Evolutionary conservation across 2,797 vertebrate species (phyloP).

Genomic region (Miichthys miiuy): DNA sequence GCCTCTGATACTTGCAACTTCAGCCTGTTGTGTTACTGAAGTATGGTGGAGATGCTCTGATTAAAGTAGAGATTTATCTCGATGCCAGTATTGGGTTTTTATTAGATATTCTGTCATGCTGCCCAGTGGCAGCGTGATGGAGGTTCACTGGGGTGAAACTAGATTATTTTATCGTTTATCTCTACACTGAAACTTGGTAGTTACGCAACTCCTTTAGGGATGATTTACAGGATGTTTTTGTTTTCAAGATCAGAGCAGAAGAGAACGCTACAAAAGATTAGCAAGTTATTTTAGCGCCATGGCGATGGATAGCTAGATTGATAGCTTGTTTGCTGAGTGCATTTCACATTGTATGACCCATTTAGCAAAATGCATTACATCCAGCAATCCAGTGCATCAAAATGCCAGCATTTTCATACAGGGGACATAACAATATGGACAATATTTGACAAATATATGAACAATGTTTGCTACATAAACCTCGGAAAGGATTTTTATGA

Average conservation of each 20-base stretch:
- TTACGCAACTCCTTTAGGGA: background rate
- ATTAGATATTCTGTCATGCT: background rate
- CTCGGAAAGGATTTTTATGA: background rate
- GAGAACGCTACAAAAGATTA: background rate
- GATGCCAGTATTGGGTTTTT: constrained; percentile 12
- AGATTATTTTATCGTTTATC: constrained; percentile 6
- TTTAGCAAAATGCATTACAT: background rate
- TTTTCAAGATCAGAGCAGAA: too few species aligned
- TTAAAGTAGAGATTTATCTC: constrained; percentile 10
- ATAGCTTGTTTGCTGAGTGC: background rate
- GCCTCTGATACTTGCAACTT: background rate
- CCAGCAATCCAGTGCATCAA: background rate
- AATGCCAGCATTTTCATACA: background rate
- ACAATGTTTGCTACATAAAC: background rate
- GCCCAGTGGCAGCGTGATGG: background rate
- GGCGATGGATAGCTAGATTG: too few species aligned
- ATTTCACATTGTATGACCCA: background rate
- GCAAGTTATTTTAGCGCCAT: background rate
- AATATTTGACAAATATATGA: too few species aligned
- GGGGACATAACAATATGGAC: background rate
- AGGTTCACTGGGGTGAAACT: constrained; percentile 2
- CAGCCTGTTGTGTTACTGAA: background rate
- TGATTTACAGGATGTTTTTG: background rate
- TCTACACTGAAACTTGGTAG: background rate
- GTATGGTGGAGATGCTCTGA: constrained; percentile 8